These are phyloP conservation scores for Salticus scenicus DNA, from an alignment of 2,888 invertebrate species.

Conservation along the genomic window DNA sequence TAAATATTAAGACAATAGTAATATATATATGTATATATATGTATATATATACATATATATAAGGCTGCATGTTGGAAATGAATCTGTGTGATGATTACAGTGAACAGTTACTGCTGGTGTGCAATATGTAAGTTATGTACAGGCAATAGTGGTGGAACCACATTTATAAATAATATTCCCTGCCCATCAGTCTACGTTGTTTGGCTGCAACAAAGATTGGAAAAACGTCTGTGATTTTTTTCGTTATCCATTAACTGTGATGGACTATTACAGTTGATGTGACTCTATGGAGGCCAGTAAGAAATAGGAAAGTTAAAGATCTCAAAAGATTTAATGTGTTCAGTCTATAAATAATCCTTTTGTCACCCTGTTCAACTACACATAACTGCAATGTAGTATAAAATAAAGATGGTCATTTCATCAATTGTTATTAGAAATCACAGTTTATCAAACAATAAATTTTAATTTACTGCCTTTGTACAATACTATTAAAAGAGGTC, in stretches of 20 bases:
- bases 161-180: constrained; percentile 44
- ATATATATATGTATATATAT: constrained; percentile 31
- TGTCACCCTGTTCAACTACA: constrained; percentile 42
- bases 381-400: constrained; percentile 48
- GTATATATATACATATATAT: too few relatives aligned
- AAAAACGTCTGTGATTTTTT: constrained; percentile 70
- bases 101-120: constrained; percentile 63
- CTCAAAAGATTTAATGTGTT: constrained; percentile 23
- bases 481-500: constrained; percentile 32
- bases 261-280: constrained; percentile 33
- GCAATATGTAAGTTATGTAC: constrained; percentile 70
- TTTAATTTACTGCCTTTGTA: constrained; percentile 9
- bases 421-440: constrained; percentile 45
- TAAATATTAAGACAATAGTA: constrained; percentile 41
- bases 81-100: constrained; percentile 52
- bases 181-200: constrained; percentile 53
- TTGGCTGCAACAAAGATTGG: constrained; percentile 45
- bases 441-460: constrained; percentile 34
- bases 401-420: constrained; percentile 46
- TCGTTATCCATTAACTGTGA: constrained; percentile 60
- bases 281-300: constrained; percentile 44
- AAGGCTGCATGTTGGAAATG: constrained; percentile 34
- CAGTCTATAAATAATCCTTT: constrained; percentile 28
- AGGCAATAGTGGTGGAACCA: constrained; percentile 63
- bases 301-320: constrained; percentile 3